Evolutionary conservation across 2,797 vertebrate species (phyloP), one percentile per base, ranked within the genome.

Genomic region (Micromesistius poutassou): DNA sequence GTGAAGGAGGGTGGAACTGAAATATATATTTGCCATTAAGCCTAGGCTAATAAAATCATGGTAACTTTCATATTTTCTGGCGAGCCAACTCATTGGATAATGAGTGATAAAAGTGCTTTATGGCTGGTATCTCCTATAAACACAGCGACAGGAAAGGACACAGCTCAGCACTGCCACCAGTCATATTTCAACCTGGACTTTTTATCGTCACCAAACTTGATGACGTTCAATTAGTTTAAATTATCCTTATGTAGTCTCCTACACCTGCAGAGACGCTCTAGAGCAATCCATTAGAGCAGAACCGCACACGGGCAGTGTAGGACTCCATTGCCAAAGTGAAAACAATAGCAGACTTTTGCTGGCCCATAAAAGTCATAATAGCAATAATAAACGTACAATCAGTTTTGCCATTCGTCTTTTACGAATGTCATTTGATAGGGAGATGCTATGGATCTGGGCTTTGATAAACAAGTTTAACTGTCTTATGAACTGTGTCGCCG

Each of bases 51-150:
- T 86, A 79, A 85, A 76, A 71, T 55, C 79, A 84, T 77, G 80
- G 80, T 78, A 74, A 85, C 78, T 83, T 80, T 81, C 81, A 87
- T 88, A 83, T 87, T 83, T 84, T 78, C 77, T 89, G 88, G 83
- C 88, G 86, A 76, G 80, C 82, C 71, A 80, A 83, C 82, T 84
- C 75, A 77, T 77, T 77, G 55, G 72, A 75, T 80, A 80, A 82
- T 86, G 50, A 89, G 83, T 87, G 75, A 78, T 77, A 81, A 85
- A 83, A 78, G 81, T 74, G 77, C 76, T 84, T 31, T 68, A 73
- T 25, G 62, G 62, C 30, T 3, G 42, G 13, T 13, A 46, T 46
- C 42, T 46, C 14, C 42, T 14, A 46, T 46, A 46, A 46, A 46
- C 42, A 46, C 10, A 2, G 10, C 10, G 42, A 46, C 16, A 46